phyloP scores from a whole-genome alignment of 2,113 vertebrate species.

The Nycticebus coucang region DNA sequence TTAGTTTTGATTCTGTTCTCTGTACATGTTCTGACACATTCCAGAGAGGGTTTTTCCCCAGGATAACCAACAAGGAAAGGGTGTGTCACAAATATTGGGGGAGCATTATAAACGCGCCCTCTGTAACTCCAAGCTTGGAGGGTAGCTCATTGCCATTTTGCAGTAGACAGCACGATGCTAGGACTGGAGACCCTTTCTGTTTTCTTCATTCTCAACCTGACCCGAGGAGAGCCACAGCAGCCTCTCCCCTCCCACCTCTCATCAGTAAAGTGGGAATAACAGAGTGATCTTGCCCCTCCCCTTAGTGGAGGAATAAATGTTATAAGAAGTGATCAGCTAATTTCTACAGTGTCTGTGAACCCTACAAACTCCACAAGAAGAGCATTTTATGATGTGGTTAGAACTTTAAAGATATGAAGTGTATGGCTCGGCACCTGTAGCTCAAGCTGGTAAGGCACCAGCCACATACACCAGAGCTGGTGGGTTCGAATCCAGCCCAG shows the following conservation, averaged over 20 bases:
- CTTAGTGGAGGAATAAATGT: not conserved
- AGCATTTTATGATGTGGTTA: not conserved
- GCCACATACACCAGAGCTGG: too few relatives aligned
- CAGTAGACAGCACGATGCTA: not conserved
- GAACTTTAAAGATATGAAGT: not conserved
- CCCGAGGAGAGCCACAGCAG: not conserved
- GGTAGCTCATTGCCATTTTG: not conserved
- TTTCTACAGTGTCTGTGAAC: not conserved
- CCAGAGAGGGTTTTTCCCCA: not conserved
- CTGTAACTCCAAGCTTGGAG: not conserved
- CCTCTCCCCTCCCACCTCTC: not conserved
- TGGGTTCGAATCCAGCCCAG: too few relatives aligned
- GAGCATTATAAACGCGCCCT: not conserved
- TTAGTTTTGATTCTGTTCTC: not conserved
- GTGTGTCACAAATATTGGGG: not conserved
- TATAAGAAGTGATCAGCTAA: not conserved
- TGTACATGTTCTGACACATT: not conserved
- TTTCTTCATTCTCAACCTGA: not conserved
- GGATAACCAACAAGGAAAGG: constrained; percentile 3
- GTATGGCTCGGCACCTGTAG: too few relatives aligned
- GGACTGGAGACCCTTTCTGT: not conserved
- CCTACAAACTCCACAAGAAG: not conserved
- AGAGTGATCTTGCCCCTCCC: not conserved
- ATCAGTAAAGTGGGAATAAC: not conserved
- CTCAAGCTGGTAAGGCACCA: too few relatives aligned